Evolutionary conservation across 2,888 invertebrate genomes (phyloP).

Genomic region (Melitaea athalia): DNA sequence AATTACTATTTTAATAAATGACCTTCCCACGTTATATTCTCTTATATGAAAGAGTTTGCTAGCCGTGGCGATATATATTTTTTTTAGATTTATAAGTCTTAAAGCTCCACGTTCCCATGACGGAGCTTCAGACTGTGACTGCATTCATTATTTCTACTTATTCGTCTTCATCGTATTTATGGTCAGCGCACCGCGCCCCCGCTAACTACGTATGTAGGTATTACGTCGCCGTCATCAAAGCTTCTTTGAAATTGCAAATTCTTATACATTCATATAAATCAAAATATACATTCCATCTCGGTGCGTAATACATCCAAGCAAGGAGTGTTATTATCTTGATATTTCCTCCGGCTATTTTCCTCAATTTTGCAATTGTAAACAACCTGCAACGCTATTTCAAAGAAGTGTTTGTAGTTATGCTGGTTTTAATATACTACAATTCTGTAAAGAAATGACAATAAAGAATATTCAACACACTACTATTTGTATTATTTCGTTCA

Average conservation of each 20-base stretch:
- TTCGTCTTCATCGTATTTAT: slow-evolving; percentile 23
- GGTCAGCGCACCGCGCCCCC: slow-evolving; percentile 45
- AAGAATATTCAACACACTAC: neutral
- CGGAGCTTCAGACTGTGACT: slow-evolving; percentile 64
- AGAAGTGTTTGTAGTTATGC: slow-evolving; percentile 51
- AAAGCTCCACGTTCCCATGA: slow-evolving; percentile 69
- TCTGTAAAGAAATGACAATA: neutral
- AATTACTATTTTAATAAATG: slow-evolving; percentile 34
- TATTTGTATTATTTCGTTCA: no score
- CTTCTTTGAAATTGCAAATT: slow-evolving; percentile 35
- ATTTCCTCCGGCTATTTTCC: slow-evolving; percentile 50
- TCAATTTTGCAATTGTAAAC: slow-evolving; percentile 49
- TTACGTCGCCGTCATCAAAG: slow-evolving; percentile 30
- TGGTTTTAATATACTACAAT: slow-evolving; percentile 24
- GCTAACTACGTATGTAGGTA: slow-evolving; percentile 32
- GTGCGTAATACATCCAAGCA: slow-evolving; percentile 34
- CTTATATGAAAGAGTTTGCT: slow-evolving; percentile 52
- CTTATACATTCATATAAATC: slow-evolving; percentile 32
- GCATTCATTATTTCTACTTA: slow-evolving; percentile 34
- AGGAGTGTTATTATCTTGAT: slow-evolving; percentile 37
- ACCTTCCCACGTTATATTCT: slow-evolving; percentile 52
- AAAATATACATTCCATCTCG: slow-evolving; percentile 32
- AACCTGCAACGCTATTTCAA: slow-evolving; percentile 43
- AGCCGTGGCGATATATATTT: slow-evolving; percentile 53
- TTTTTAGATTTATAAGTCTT: slow-evolving; percentile 59